Conservation (phyloP, 2,888 invertebrate genomes). For the Eupithecia centaureata region DNA sequence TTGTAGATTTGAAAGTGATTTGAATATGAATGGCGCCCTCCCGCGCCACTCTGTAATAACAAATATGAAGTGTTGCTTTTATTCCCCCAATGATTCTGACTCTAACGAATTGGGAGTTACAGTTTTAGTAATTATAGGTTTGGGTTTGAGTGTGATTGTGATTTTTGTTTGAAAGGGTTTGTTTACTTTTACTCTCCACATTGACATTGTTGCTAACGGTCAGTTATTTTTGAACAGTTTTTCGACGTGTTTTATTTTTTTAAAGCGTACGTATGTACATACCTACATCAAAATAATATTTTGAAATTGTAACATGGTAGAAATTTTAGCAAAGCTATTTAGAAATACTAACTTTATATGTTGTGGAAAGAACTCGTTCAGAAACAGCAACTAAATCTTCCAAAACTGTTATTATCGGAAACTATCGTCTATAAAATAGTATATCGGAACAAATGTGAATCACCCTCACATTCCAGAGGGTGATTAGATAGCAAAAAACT, state of each 20-base stretch:
- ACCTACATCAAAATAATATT: too few species aligned
- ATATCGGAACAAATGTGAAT: background rate
- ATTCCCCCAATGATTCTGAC: conserved; percentile 76
- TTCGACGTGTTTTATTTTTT: background rate
- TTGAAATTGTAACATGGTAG: background rate
- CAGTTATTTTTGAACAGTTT: conserved; percentile 12
- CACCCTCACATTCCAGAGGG: conserved; percentile 4
- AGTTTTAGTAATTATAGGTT: conserved; percentile 73
- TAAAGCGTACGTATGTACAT: too few species aligned
- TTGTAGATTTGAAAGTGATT: conserved; percentile 83
- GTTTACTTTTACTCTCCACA: conserved; percentile 48
- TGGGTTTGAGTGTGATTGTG: conserved; percentile 43
- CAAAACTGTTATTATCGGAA: background rate
- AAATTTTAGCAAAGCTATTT: background rate
- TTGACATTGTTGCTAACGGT: conserved; percentile 42
- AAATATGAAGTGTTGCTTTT: conserved; percentile 82
- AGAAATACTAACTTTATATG: background rate
- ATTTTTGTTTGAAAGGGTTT: conserved; percentile 34
- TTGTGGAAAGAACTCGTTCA: background rate
- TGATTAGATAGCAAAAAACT: conserved; percentile 28
- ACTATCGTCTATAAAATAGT: conserved; percentile 1
- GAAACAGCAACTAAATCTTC: background rate
- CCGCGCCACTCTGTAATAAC: conserved; percentile 79
- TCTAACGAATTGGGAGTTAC: conserved; percentile 74
- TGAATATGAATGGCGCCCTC: conserved; percentile 83